Evolutionary conservation across 2,797 vertebrate species (phyloP).

Genomic region (Setipinna tenuifilis): DNA sequence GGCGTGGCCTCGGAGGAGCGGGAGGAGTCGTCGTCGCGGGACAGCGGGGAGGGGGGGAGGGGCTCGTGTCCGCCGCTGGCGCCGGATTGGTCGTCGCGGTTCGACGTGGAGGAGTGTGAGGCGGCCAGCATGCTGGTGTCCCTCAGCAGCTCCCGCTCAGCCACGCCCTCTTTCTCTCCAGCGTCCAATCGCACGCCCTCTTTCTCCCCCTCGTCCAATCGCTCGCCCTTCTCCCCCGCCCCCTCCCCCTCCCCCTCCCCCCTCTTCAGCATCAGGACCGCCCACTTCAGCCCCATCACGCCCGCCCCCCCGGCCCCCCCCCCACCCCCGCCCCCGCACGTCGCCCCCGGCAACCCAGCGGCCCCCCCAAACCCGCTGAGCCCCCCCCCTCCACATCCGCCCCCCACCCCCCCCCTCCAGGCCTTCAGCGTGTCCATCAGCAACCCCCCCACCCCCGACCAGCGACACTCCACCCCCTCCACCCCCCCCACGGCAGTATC

Average conservation of each 20-base stretch:
- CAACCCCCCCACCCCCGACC: constrained; percentile 80
- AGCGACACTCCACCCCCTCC: constrained; percentile 78
- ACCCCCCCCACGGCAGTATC: constrained; percentile 80
- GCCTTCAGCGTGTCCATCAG: constrained; percentile 92
- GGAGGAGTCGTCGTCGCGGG: constrained; percentile 89
- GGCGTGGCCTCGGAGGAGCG: constrained; percentile 88
- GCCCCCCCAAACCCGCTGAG: constrained; percentile 78
- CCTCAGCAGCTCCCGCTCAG: constrained; percentile 88
- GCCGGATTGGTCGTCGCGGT: constrained; percentile 85
- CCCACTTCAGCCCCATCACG: constrained; percentile 89
- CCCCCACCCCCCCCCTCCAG: constrained; percentile 82
- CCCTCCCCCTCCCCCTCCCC: constrained; percentile 90
- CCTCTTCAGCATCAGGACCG: constrained; percentile 88
- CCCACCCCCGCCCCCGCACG: constrained; percentile 70
- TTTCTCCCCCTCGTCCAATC: constrained; percentile 81
- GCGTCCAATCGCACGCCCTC: constrained; percentile 88
- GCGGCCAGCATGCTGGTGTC: constrained; percentile 94
- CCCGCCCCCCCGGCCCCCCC: constrained; percentile 78
- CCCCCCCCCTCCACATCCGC: constrained; percentile 80
- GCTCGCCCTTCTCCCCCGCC: constrained; percentile 89
- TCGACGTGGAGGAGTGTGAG: constrained; percentile 93
- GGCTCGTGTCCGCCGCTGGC: constrained; percentile 82
- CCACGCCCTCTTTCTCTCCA: constrained; percentile 89
- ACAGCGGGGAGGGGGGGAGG: constrained; percentile 84
- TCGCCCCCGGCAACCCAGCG: constrained; percentile 84